Base-by-base conservation (phyloP, 37 sponge, comb jelly and placozoan species). In the Geodia barretti region DNA sequence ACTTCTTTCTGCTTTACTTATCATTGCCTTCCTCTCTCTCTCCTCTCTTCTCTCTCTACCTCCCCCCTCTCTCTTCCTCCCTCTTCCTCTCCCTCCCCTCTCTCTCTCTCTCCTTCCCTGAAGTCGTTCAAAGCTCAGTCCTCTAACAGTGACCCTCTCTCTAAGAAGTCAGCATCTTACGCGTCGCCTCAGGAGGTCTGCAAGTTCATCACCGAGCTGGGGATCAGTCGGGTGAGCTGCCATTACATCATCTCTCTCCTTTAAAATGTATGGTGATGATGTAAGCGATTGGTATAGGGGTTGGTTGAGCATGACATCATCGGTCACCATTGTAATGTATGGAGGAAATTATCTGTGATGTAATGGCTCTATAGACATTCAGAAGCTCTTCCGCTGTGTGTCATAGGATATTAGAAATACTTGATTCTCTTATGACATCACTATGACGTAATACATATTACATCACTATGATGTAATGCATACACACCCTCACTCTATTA, bases 191-290 rank as follows among this genome's bases (percentile, higher is more conserved):
- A 62, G 38, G 93, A 97, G 39, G 95, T 97, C 17, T 92, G 93
- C 80, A 74, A 92, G 72, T 95, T 83, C 60, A 97, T 97, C 68
- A 94, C 82, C 26, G 88, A 94, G 19, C 89, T 97, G 1, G 93
- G 93, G 2, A 94, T 97, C 76, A 97, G 98, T 77, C 92, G 89
- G 83, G 97, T 94, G 29, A 30, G 87, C 36, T 4, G 17, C n/a
- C n/a, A 25, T 2, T 28, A 2, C 66, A 23, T 28, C 30, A 17
- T 36, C 2, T 30, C 70, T 5, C 36, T n/a, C n/a, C n/a, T n/a
- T n/a, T n/a, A n/a, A n/a, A n/a, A n/a, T 47, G 14, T 14, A 47
- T 47, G 54, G 54, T 7, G 14, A 47, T 14, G 14, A 17, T 47
- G n/a, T n/a, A n/a, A n/a, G n/a, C n/a, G n/a, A n/a, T n/a, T n/a